phyloP scores from a whole-genome alignment of 2,888 invertebrate species.

The Ennomos quercinarius region DNA sequence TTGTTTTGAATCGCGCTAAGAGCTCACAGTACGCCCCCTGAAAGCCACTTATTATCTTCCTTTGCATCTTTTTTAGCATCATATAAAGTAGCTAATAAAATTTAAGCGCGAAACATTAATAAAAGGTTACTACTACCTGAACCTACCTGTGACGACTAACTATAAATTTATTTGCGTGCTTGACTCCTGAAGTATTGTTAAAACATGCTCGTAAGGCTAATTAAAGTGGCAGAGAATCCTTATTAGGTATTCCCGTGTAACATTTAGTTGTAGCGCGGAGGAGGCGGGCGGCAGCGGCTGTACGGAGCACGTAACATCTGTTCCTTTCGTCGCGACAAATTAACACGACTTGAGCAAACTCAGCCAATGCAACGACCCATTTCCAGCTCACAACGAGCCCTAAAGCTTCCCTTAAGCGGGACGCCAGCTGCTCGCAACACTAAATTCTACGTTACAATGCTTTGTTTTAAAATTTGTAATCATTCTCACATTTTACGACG shows the following conservation, averaged over 20 bases:
- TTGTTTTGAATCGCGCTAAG: too few species aligned
- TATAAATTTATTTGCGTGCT: conserved; percentile 11
- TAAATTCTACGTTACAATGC: conserved; percentile 82
- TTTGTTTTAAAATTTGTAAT: conserved; percentile 85
- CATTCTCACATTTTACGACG: conserved; percentile 84
- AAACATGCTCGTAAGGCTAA: conserved; percentile 31
- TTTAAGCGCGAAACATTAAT: too few species aligned
- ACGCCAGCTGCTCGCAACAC: conserved; percentile 77
- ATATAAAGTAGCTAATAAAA: too few species aligned
- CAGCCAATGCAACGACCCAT: conserved; percentile 73
- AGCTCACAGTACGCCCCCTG: too few species aligned
- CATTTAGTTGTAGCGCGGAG: conserved; percentile 42
- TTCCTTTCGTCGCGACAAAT: conserved; percentile 78
- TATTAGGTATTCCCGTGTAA: conserved; percentile 37
- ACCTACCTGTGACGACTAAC: conserved; percentile 7
- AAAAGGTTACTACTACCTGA: too few species aligned
- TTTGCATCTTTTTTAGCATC: too few species aligned
- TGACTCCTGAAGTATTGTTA: conserved; percentile 21
- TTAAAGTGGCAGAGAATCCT: conserved; percentile 37
- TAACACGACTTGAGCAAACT: conserved; percentile 76
- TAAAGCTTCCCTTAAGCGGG: conserved; percentile 76
- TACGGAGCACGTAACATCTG: conserved; percentile 69
- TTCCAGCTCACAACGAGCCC: conserved; percentile 71
- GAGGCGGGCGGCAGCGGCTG: conserved; percentile 41
- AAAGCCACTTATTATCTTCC: too few species aligned